A percentile compares a stretch with the other conserved stretches of the same genome.
These are phyloP conservation scores for Sebastes ruberrimus DNA, from an alignment of 2,797 vertebrate species.

Conservation along the genomic window DNA sequence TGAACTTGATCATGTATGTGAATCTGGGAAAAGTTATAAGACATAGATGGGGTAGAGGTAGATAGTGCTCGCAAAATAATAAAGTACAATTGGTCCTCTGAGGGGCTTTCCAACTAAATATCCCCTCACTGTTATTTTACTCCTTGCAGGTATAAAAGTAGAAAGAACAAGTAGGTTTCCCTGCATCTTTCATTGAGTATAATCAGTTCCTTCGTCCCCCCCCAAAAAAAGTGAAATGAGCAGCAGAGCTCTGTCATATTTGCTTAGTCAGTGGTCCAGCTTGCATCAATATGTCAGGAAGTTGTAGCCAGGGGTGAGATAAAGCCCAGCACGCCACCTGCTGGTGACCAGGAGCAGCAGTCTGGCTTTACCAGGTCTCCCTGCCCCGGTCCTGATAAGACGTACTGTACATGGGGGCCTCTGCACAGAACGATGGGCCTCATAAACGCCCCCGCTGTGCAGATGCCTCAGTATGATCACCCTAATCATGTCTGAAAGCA, in stretches of 20 bases:
- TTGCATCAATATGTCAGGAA: background rate
- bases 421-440: background rate
- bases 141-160: background rate
- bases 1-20: background rate
- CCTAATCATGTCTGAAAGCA: background rate
- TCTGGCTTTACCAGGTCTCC: background rate
- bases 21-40: background rate
- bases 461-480: conserved; percentile 19
- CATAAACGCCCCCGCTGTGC: conserved; percentile 14
- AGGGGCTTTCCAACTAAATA: background rate
- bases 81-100: background rate
- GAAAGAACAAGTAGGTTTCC: background rate
- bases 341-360: conserved; percentile 37
- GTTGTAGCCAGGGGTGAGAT: background rate
- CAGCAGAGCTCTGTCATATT: background rate
- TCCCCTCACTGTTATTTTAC: background rate
- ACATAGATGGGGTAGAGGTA: background rate
- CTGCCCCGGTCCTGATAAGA: conserved; percentile 25
- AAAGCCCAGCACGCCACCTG: conserved; percentile 45
- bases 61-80: background rate
- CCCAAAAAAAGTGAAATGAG: background rate
- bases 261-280: background rate
- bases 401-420: background rate
- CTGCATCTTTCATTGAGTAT: background rate
- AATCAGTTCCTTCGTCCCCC: background rate